Evolutionary conservation across 2,797 vertebrate genomes (phyloP).

Genomic region (Micropoecilia bifurca): DNA sequence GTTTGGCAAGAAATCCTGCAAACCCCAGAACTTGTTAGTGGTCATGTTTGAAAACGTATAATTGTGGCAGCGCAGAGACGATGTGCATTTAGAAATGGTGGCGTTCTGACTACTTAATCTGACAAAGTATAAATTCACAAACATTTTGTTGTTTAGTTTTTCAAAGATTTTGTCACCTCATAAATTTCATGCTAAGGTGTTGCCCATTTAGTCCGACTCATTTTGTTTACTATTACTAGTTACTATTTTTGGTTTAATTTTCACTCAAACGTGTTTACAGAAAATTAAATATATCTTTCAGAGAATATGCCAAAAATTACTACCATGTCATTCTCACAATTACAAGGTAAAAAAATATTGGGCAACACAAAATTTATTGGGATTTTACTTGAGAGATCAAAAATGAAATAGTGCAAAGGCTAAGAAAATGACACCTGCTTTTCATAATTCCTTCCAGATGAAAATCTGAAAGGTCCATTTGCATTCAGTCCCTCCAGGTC

Average conservation of each 20-base stretch:
- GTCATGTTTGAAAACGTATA: neutral
- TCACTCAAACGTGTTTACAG: neutral
- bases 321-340: neutral
- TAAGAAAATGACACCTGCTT: neutral
- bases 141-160: neutral
- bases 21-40: neutral
- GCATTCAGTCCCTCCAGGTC: neutral
- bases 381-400: neutral
- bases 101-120: neutral
- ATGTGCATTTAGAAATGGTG: neutral
- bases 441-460: neutral
- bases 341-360: neutral
- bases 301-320: neutral
- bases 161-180: neutral
- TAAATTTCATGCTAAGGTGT: neutral
- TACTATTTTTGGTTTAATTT: neutral
- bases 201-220: too few relatives aligned
- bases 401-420: neutral
- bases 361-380: neutral
- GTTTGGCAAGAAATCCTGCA: neutral
- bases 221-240: too few relatives aligned
- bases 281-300: neutral
- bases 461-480: neutral
- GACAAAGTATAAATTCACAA: neutral
- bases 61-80: neutral